A percentile compares a stretch with the other conserved stretches of the same genome.
These are phyloP conservation scores for Cydia pomonella DNA, from an alignment of 1,140 invertebrate species.

Conservation along the genomic window DNA sequence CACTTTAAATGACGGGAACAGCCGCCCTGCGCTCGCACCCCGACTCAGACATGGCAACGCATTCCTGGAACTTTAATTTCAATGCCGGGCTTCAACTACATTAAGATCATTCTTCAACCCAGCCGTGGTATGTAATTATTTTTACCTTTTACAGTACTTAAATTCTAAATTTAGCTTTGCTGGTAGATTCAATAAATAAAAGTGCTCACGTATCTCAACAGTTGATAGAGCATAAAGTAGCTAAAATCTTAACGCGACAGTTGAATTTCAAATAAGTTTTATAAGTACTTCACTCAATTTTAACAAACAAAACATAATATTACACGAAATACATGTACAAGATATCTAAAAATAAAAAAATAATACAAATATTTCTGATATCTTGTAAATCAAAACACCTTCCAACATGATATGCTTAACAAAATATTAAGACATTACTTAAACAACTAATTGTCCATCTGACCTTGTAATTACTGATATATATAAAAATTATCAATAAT, in stretches of 20 bases:
- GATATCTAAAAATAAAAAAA: neutral
- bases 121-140: slow-evolving; percentile 30
- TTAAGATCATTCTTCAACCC: slow-evolving; percentile 39
- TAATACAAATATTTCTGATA: neutral
- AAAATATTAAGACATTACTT: neutral
- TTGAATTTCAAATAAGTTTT: too few relatives aligned
- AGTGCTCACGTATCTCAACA: neutral
- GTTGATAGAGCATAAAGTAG: neutral
- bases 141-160: slow-evolving; percentile 28
- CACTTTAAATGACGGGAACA: neutral
- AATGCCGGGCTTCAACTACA: slow-evolving; percentile 39
- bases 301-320: neutral
- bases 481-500: slow-evolving; percentile 14
- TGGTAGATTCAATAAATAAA: neutral
- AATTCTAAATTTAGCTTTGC: slow-evolving; percentile 17
- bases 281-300: neutral
- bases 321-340: neutral
- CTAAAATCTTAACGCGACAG: neutral
- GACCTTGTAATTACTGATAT: slow-evolving; percentile 6
- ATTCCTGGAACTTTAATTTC: slow-evolving; percentile 49
- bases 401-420: neutral
- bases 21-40: neutral
- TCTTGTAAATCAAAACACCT: neutral
- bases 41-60: slow-evolving; percentile 21
- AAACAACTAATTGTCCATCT: neutral